These are phyloP conservation scores for Drosophila peninsularis DNA, from an alignment of 2,888 invertebrate genomes.

Conservation along the genomic window DNA sequence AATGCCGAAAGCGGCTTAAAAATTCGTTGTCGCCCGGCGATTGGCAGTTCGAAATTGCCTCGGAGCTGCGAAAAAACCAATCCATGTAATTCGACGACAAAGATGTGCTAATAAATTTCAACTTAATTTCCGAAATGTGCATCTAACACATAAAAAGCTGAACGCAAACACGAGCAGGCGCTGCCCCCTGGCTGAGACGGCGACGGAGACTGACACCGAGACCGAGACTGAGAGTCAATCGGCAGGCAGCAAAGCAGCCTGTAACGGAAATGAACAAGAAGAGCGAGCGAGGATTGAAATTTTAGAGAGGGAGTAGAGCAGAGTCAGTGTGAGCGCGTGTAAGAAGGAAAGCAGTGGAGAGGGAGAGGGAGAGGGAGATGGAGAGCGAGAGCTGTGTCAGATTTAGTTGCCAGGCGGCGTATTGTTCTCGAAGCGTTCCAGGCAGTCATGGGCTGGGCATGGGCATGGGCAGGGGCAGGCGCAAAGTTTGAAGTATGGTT, in stretches of 20 bases:
- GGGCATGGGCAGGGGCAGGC: constrained; percentile 1
- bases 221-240: constrained; percentile 4
- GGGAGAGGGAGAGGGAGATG: not conserved
- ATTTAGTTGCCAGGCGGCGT: constrained; percentile 64
- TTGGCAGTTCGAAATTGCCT: constrained; percentile 17
- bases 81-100: constrained; percentile 78
- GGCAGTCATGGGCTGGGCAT: constrained; percentile 24
- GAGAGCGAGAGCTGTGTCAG: constrained; percentile 39
- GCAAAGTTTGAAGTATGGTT: constrained; percentile 79
- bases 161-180: constrained; percentile 44
- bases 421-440: constrained; percentile 58
- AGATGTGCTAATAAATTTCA: constrained; percentile 80
- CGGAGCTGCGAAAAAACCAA: constrained; percentile 73
- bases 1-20: not conserved
- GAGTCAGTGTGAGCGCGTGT: not conserved
- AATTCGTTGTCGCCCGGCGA: constrained; percentile 7
- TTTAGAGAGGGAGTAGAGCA: not conserved
- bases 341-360: not conserved
- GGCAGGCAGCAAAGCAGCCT: constrained; percentile 29
- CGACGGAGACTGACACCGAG: not conserved
- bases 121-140: constrained; percentile 80
- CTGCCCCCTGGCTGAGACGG: not conserved
- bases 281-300: constrained; percentile 41
- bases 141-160: constrained; percentile 79
- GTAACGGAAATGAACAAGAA: constrained; percentile 58